Evolutionary conservation across 1,140 invertebrate species (phyloP).

Genomic region (Rhizoglyphus robini): DNA sequence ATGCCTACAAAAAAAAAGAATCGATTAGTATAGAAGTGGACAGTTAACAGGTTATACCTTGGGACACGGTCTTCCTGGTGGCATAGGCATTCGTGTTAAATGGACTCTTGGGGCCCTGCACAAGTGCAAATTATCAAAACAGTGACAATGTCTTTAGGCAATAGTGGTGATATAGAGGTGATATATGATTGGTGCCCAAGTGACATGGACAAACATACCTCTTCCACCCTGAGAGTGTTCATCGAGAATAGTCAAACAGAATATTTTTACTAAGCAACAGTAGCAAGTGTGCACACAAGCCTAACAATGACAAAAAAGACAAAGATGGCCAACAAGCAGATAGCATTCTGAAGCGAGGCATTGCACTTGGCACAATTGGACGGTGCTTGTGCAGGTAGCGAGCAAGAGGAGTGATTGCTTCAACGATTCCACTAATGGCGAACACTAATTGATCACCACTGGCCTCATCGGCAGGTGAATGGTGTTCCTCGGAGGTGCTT

Average conservation of each 20-base stretch:
- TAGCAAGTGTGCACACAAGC: not conserved
- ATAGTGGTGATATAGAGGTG: not conserved
- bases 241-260: not conserved
- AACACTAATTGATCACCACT: too few species aligned
- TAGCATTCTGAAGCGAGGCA: too few species aligned
- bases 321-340: not conserved
- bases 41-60: too few species aligned
- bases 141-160: not conserved
- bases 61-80: constrained; percentile 73
- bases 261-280: not conserved
- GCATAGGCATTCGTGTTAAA: constrained; percentile 55
- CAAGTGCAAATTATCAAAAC: not conserved
- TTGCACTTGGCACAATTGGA: too few species aligned
- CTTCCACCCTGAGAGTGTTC: not conserved
- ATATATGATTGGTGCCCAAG: not conserved
- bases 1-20: constrained; percentile 25
- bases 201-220: not conserved
- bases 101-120: not conserved
- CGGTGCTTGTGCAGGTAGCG: too few species aligned
- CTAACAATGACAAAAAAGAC: not conserved
- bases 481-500: not conserved
- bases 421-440: too few species aligned
- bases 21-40: not conserved
- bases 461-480: not conserved
- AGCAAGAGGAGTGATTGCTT: too few species aligned